Conservation (phyloP, 2,113 vertebrate genomes). For the Mesocricetus auratus region DNA sequence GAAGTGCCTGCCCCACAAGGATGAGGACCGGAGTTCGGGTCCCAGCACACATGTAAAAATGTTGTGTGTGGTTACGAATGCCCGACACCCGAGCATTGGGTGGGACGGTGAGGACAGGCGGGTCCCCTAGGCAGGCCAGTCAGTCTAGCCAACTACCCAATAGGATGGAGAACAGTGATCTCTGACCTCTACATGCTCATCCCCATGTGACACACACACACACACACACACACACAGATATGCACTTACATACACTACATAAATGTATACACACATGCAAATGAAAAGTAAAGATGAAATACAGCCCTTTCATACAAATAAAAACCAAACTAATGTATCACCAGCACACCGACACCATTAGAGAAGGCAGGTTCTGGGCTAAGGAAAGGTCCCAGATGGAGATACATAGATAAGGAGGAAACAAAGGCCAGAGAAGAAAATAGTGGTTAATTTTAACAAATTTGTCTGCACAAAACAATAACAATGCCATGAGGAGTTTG, state of each 20-base stretch:
- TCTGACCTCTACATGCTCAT: too few species aligned
- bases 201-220: background rate
- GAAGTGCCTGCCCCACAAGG: background rate
- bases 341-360: background rate
- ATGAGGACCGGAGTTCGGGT: background rate
- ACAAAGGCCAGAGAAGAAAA: constrained; percentile 42
- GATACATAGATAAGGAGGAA: background rate
- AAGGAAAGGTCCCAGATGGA: constrained; percentile 54
- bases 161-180: background rate
- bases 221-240: background rate
- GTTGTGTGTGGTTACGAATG: too few species aligned
- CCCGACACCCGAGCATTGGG: too few species aligned
- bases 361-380: background rate
- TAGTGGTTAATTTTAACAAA: constrained; percentile 64
- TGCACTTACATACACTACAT: background rate
- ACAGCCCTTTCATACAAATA: background rate
- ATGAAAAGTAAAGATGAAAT: background rate
- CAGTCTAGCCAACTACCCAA: background rate
- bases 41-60: background rate
- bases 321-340: background rate
- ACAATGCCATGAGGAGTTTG: constrained; percentile 15
- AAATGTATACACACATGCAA: background rate
- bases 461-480: constrained; percentile 51
- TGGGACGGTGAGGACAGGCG: background rate
- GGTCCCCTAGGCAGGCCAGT: background rate